These are phyloP conservation scores for Ceramica pisi DNA, from an alignment of 2,888 invertebrate genomes.

Conservation along the genomic window DNA sequence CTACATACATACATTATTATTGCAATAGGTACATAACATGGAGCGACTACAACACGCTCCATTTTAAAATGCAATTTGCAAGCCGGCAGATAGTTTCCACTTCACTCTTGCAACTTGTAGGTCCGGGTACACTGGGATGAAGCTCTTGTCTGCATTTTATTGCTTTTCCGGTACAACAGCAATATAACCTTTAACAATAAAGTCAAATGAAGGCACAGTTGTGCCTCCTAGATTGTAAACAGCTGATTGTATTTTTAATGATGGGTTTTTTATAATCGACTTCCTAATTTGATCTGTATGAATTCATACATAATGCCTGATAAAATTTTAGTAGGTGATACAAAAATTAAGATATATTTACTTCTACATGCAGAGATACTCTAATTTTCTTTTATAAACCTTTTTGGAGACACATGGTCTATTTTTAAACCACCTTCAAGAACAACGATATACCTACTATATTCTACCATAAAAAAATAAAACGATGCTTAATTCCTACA, in stretches of 20 bases:
- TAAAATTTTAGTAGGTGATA: too few species aligned
- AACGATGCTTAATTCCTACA: neutral
- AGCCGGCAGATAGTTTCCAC: constrained; percentile 23
- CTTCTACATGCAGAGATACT: too few species aligned
- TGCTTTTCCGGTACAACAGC: constrained; percentile 16
- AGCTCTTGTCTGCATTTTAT: constrained; percentile 22
- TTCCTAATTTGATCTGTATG: too few species aligned
- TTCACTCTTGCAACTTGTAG: constrained; percentile 24
- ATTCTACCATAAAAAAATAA: neutral
- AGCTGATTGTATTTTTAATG: too few species aligned
- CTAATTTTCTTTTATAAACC: too few species aligned
- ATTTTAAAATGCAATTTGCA: constrained; percentile 52
- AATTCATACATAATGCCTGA: too few species aligned
- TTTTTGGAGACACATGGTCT: too few species aligned
- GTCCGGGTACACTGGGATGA: constrained; percentile 3
- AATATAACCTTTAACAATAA: constrained; percentile 18
- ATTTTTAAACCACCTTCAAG: too few species aligned
- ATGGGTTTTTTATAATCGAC: too few species aligned
- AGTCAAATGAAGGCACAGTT: neutral
- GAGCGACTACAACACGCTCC: constrained; percentile 8
- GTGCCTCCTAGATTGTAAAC: too few species aligned
- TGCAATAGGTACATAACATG: neutral
- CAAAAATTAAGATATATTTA: too few species aligned
- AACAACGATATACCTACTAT: neutral
- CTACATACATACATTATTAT: neutral